Base-by-base conservation (phyloP, 2,113 vertebrate species). In the Ammodramus savannarum region DNA sequence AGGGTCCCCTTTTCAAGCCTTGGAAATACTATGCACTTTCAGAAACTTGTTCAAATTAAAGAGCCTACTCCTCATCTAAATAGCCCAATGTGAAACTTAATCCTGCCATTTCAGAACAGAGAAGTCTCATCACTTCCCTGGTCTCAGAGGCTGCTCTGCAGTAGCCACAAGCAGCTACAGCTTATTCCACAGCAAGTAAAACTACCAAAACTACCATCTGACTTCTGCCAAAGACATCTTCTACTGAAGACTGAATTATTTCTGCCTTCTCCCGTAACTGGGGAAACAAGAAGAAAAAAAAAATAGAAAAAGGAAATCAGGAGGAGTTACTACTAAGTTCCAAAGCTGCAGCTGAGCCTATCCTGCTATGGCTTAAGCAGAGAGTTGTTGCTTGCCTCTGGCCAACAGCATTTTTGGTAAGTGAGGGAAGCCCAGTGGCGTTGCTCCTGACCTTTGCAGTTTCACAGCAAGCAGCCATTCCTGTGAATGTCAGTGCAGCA, bases 371-470 rank as follows among this genome's bases (percentile, higher is more conserved):
- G 36, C 46, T 83, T 29, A 79, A 75, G 74, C n/a, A 38, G 22
- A 41, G n/a, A 58, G 20, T 5, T 44, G 41, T 15, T 82, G 51
- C 91, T 79, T 43, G 41, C 59, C 67, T 89, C 81, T 63, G 85
- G 66, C 69, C 87, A 82, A 44, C 58, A 41, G 58, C 32, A 32
- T 58, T 91, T 95, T 71, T 54, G 71, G 17, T 80, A 81, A 58
- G 34, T 7, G 10, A 94, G 74, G 48, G 71, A 85, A 87, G 78
- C 48, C 36, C 6, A 3, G 55, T 11, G 0, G 1, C 0, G 0
- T 16, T 36, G 32, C 61, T 94, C 38, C 59, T 31, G 48, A 74
- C 34, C 51, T 54, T 71, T 62, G 38, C 48, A 73, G 39, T 46
- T 71, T 51, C 88, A 51, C 1, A 66, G 73, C 0, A 0, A 89